Conservation (phyloP, 2,113 vertebrate genomes). For the Crotophaga sulcirostris region DNA sequence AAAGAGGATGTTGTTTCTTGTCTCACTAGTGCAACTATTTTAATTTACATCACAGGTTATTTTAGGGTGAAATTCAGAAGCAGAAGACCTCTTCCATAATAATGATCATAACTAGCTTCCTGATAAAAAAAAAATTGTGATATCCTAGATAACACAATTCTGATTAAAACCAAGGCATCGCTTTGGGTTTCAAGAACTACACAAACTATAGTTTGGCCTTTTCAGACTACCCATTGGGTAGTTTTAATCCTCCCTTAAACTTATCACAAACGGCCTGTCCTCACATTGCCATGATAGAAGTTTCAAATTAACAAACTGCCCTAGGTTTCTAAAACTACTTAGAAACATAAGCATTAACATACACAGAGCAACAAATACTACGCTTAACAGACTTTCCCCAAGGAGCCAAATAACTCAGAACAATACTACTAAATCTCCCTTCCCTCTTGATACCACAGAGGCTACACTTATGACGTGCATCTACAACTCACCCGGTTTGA, state of each 20-base stretch:
- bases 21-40: neutral
- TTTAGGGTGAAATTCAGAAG: neutral
- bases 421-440: neutral
- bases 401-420: neutral
- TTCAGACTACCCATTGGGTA: neutral
- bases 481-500: neutral
- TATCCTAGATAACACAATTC: neutral
- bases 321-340: neutral
- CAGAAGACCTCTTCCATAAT: neutral
- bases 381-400: neutral
- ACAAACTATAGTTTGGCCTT: neutral
- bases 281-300: neutral
- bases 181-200: neutral
- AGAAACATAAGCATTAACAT: neutral
- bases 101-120: neutral
- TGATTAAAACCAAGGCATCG: neutral
- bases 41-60: neutral
- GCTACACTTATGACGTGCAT: neutral
- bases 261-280: neutral
- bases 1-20: neutral
- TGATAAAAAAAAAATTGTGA: too few species aligned
- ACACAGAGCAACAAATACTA: neutral
- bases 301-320: neutral
- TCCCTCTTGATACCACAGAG: neutral
- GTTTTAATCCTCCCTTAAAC: neutral